phyloP scores from a whole-genome alignment of 2,888 invertebrate genomes.

The Pterostichus madidus region DNA sequence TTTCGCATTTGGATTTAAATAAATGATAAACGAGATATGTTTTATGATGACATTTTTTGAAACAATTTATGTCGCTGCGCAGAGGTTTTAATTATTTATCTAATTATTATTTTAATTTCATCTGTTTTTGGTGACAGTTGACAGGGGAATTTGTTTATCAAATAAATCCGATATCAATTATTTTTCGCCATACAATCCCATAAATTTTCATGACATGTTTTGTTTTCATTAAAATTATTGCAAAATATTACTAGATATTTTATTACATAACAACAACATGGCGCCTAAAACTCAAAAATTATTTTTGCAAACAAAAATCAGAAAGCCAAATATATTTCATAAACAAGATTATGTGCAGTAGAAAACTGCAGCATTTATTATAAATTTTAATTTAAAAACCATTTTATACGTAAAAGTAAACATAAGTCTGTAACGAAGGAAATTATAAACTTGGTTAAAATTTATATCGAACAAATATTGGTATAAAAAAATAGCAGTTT shows the following conservation, averaged over 20 bases:
- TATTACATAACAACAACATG: too few species aligned
- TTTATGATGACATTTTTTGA: slow-evolving; percentile 45
- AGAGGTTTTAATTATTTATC: slow-evolving; percentile 41
- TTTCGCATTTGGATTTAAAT: slow-evolving; percentile 48
- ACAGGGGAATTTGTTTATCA: slow-evolving; percentile 44
- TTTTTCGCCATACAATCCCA: not conserved
- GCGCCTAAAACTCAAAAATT: too few species aligned
- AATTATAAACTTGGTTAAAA: too few species aligned
- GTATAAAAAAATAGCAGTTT: too few species aligned
- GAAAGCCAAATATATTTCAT: too few species aligned
- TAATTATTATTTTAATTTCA: slow-evolving; percentile 45
- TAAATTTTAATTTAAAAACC: too few species aligned
- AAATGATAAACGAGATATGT: slow-evolving; percentile 45
- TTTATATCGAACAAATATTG: too few species aligned
- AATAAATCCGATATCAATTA: slow-evolving; percentile 14
- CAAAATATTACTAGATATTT: not conserved
- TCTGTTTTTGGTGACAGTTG: slow-evolving; percentile 28
- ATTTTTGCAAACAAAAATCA: too few species aligned
- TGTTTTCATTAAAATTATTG: not conserved
- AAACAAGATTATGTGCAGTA: too few species aligned
- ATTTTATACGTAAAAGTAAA: too few species aligned
- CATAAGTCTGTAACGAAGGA: too few species aligned
- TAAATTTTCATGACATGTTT: not conserved
- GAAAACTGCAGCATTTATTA: too few species aligned
- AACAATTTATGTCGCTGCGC: slow-evolving; percentile 28